Percentiles rank a stretch among this genome's conserved stretches.
phyloP scores from a whole-genome alignment of 2,797 vertebrate genomes.

The Halcyon leucocephala region DNA sequence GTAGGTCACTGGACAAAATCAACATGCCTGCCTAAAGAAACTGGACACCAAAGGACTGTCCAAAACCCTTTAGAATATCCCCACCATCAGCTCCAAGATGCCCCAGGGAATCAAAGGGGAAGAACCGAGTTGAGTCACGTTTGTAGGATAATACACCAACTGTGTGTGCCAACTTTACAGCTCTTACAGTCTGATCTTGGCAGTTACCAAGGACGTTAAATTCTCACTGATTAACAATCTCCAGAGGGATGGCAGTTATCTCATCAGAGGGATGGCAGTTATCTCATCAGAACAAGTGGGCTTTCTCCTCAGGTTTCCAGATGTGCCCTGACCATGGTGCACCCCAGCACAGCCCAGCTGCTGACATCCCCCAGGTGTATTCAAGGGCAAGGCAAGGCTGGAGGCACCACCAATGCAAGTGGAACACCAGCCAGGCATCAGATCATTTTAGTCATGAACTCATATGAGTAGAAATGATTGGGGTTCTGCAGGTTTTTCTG shows the following conservation, averaged over 20 bases:
- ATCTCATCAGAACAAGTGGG: not conserved
- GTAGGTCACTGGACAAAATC: not conserved
- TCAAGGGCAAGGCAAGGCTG: not conserved
- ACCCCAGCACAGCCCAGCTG: not conserved
- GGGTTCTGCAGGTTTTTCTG: not conserved
- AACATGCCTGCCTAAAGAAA: not conserved
- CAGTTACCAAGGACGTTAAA: not conserved
- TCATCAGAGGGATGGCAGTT: too few species aligned
- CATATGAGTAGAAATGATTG: not conserved
- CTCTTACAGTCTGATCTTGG: not conserved
- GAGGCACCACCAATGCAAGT: not conserved
- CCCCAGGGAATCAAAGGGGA: not conserved
- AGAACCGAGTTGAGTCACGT: not conserved
- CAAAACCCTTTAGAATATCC: not conserved
- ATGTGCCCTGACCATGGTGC: not conserved
- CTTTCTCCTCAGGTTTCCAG: not conserved
- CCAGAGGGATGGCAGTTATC: not conserved
- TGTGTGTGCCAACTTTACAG: fast-evolving
- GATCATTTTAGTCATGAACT: not conserved
- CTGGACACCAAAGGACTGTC: not conserved
- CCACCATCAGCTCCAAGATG: not conserved
- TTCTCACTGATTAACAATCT: too few species aligned
- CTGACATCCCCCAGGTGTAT: not conserved
- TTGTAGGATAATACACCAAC: not conserved
- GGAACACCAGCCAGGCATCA: not conserved